Conservation (phyloP, 2,797 vertebrate species). For the Lemur catta region DNA sequence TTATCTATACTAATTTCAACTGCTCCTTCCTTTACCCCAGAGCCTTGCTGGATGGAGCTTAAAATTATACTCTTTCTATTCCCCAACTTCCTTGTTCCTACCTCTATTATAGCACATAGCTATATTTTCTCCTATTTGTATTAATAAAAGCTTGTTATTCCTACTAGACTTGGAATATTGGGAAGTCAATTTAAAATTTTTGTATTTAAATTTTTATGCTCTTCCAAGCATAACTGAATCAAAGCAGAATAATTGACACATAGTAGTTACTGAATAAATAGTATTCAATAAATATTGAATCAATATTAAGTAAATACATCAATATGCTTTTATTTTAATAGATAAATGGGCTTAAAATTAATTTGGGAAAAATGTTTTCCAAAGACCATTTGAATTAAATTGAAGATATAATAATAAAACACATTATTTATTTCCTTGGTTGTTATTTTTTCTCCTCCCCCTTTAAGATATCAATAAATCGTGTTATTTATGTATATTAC, state of each 20-base stretch:
- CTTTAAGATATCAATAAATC: not conserved
- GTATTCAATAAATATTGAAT: not conserved
- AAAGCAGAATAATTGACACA: not conserved
- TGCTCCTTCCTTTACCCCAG: not conserved
- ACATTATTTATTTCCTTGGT: not conserved
- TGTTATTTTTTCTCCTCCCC: not conserved
- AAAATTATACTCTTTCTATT: not conserved
- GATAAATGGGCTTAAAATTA: not conserved
- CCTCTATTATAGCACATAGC: not conserved
- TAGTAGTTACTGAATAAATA: not conserved
- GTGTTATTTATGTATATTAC: not conserved
- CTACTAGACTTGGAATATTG: not conserved
- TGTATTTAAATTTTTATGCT: not conserved
- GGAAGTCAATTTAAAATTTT: not conserved
- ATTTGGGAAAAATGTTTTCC: not conserved
- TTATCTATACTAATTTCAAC: not conserved
- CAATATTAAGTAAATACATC: not conserved
- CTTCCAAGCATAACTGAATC: not conserved
- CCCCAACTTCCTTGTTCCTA: not conserved
- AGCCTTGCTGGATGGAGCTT: not conserved
- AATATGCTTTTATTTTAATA: conserved; percentile 7
- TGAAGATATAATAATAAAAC: not conserved
- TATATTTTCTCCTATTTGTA: not conserved
- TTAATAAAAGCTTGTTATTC: not conserved
- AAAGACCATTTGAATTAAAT: not conserved